phyloP scores from a whole-genome alignment of 2,113 vertebrate genomes.

The Pimephales promelas region DNA sequence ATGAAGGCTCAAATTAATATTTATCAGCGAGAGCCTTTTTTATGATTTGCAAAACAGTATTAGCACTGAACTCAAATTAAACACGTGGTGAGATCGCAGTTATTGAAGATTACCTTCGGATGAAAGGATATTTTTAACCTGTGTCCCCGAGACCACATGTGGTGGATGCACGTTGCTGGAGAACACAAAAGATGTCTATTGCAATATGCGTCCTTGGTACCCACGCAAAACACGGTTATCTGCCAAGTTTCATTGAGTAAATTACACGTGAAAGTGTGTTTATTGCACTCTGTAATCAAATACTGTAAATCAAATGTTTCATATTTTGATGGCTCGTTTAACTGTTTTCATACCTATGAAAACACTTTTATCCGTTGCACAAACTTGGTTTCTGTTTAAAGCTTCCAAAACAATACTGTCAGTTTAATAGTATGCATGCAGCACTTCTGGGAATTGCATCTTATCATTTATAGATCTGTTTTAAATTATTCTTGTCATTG shows the following conservation, averaged over 20 bases:
- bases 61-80: conserved; percentile 87
- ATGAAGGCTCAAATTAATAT: conserved; percentile 99
- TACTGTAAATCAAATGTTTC: conserved; percentile 48
- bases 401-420: conserved; percentile 63
- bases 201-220: not conserved
- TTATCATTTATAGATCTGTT: conserved; percentile 93
- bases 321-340: conserved; percentile 20
- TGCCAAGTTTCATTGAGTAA: conserved; percentile 45
- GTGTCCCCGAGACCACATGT: not conserved
- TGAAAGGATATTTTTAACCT: conserved; percentile 51
- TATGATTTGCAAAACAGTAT: conserved; percentile 99
- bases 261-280: conserved; percentile 35
- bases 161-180: not conserved
- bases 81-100: conserved; percentile 62
- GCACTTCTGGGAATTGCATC: conserved; percentile 71
- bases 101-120: conserved; percentile 54
- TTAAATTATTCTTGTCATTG: conserved; percentile 99
- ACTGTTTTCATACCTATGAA: conserved; percentile 10
- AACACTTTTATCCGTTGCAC: conserved; percentile 10
- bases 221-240: conserved; percentile 25
- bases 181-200: conserved; percentile 1
- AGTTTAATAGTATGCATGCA: conserved; percentile 68
- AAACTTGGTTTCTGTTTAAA: conserved; percentile 39
- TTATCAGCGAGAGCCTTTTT: conserved; percentile 98
- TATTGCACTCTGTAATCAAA: conserved; percentile 45